Evolutionary conservation across 1,140 invertebrate genomes (phyloP), one percentile per base, ranked within the genome.

Genomic region (Plectrocnemia conspersa): DNA sequence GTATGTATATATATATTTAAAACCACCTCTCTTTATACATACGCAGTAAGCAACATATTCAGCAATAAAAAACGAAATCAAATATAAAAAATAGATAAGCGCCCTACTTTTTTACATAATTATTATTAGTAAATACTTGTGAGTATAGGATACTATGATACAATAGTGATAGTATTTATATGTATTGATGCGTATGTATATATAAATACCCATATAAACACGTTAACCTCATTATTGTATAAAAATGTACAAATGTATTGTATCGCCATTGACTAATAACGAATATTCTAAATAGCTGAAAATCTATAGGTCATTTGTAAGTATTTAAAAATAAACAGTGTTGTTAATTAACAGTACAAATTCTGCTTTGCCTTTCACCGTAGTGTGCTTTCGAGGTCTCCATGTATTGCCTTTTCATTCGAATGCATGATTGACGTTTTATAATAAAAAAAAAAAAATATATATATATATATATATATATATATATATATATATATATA

Each of bases 1-100:
- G 13, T 50, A 50, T 50, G 18, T 48, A 48, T 48, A 38, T 38
- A 38, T 38, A 29, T 7, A 7, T 29, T 29, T 7, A 29, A 29
- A 29, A 29, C n/a, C 6, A 29, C 6, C n/a, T 29, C n/a, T 7
- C n/a, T 29, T 29, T 7, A 29, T 7, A 29, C 27, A 29, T 29
- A 29, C n/a, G 6, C 27, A 6, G 6, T 7, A n/a, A 7, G 27
- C 7, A 7, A n/a, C 7, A 7, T 7, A 29, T 7, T 7, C 7
- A 29, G n/a, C 7, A 29, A 29, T 29, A 7, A 29, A 29, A 7
- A 29, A 7, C n/a, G n/a, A 7, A 29, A 7, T 7, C n/a, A 29
- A 7, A 29, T 29, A 29, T 29, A 29, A 29, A 7, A 29, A 29
- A 6, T 6, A 29, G n/a, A 6, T 7, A 6, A 29, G 6, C 27